Conservation (phyloP, 2,888 invertebrate genomes). For the Arrhopalites spinosus region DNA sequence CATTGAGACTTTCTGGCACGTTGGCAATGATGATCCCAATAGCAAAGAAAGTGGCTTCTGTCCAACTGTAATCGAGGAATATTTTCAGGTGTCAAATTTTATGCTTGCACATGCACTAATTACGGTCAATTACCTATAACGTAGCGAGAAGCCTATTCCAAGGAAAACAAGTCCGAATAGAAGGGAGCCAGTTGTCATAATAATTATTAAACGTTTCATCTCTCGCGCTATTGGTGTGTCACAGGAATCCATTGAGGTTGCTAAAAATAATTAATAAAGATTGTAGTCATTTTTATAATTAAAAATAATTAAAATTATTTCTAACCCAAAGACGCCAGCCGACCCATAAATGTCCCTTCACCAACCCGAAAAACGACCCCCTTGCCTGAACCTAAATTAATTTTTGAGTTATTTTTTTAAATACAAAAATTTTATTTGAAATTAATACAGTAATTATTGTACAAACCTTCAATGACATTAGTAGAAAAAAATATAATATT, state of each 20-base stretch:
- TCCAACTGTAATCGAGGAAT: constrained; percentile 60
- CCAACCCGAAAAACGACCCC: constrained; percentile 69
- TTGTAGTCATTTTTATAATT: too few relatives aligned
- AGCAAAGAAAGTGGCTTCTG: constrained; percentile 23
- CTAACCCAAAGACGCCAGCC: constrained; percentile 67
- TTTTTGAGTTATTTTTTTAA: too few relatives aligned
- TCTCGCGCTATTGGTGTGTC: constrained; percentile 31
- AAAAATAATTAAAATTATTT: too few relatives aligned
- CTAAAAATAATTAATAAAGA: constrained; percentile 59
- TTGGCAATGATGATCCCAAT: constrained; percentile 40
- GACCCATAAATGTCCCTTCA: constrained; percentile 72
- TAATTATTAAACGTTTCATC: constrained; percentile 32
- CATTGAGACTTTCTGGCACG: constrained; percentile 64
- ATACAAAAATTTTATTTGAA: background rate
- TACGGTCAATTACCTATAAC: constrained; percentile 24
- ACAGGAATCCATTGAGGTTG: constrained; percentile 5
- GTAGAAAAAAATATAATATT: constrained; percentile 67
- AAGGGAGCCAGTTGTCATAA: constrained; percentile 30
- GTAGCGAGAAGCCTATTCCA: constrained; percentile 32
- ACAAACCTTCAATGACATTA: constrained; percentile 65
- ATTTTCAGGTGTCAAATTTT: constrained; percentile 53
- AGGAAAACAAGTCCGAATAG: constrained; percentile 34
- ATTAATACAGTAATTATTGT: too few relatives aligned
- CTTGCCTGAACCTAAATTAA: constrained; percentile 1
- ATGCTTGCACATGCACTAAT: background rate